Conservation (phyloP, 2,797 vertebrate species). For the Chelon labrosus region DNA sequence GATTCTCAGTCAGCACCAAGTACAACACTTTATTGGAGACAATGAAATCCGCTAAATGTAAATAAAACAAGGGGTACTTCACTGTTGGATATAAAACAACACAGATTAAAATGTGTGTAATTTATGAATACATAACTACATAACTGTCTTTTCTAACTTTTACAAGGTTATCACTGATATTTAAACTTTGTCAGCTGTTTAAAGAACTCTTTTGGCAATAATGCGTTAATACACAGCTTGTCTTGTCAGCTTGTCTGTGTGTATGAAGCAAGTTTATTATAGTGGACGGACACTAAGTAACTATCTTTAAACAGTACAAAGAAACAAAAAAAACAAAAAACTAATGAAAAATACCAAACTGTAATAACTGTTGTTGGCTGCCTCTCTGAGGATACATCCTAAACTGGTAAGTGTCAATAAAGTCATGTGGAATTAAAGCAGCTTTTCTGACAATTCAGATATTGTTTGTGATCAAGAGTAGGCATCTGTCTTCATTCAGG, state of each 20-base stretch:
- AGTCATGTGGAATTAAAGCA: constrained; percentile 29
- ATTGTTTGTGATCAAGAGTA: constrained; percentile 21
- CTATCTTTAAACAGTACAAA: too few relatives aligned
- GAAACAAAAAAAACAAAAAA: too few relatives aligned
- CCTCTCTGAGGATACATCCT: not conserved
- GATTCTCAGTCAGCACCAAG: not conserved
- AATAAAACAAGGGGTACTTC: not conserved
- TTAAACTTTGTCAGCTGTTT: not conserved
- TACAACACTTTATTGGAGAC: not conserved
- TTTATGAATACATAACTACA: too few relatives aligned
- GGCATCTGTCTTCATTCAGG: constrained; percentile 25
- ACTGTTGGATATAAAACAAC: not conserved
- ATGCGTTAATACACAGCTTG: too few relatives aligned
- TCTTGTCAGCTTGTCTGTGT: too few relatives aligned
- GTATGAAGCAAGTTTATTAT: too few relatives aligned
- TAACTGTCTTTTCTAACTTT: not conserved
- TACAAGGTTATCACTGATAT: not conserved
- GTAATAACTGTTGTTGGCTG: too few relatives aligned
- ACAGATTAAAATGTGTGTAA: not conserved
- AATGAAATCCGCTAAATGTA: not conserved
- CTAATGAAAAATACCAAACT: too few relatives aligned
- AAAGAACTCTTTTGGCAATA: not conserved
- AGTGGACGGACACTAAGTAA: too few relatives aligned
- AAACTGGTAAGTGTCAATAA: constrained; percentile 18
- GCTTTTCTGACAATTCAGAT: constrained; percentile 35